phyloP scores from a whole-genome alignment of 2,113 vertebrate genomes.

The Tylochromis polylepis region DNA sequence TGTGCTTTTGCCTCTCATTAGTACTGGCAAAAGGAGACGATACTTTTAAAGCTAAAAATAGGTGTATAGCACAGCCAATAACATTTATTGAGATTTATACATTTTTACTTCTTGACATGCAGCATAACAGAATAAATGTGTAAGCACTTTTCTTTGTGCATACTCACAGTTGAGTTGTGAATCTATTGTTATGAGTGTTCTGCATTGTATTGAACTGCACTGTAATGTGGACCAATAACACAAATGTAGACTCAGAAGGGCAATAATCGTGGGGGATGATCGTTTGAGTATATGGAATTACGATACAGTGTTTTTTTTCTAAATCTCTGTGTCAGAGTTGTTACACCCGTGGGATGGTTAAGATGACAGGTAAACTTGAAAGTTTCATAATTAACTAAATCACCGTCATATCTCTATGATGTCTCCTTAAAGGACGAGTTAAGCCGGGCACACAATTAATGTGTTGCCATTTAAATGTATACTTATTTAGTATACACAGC shows the following conservation, averaged over 20 bases:
- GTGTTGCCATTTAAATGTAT: background rate
- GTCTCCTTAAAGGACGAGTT: background rate
- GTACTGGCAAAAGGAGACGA: background rate
- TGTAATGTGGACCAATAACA: background rate
- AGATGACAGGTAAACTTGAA: background rate
- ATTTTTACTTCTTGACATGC: background rate
- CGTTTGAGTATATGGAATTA: background rate
- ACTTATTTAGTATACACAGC: background rate
- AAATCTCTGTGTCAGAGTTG: background rate
- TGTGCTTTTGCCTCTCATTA: background rate
- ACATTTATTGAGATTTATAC: background rate
- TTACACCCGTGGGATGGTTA: background rate
- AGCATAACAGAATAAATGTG: background rate
- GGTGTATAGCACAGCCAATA: background rate
- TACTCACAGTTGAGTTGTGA: background rate
- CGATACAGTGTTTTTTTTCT: background rate
- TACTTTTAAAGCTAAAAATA: background rate
- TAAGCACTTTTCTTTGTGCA: background rate
- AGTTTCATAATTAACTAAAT: background rate
- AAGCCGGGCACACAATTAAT: background rate
- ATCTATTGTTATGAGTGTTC: background rate
- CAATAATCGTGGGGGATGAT: background rate
- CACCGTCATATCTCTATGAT: background rate
- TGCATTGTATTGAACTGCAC: background rate
- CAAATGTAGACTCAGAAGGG: background rate